Percentiles rank a stretch among this genome's conserved stretches.
phyloP scores from a whole-genome alignment of 2,888 invertebrate genomes.

The Pammene aurita region DNA sequence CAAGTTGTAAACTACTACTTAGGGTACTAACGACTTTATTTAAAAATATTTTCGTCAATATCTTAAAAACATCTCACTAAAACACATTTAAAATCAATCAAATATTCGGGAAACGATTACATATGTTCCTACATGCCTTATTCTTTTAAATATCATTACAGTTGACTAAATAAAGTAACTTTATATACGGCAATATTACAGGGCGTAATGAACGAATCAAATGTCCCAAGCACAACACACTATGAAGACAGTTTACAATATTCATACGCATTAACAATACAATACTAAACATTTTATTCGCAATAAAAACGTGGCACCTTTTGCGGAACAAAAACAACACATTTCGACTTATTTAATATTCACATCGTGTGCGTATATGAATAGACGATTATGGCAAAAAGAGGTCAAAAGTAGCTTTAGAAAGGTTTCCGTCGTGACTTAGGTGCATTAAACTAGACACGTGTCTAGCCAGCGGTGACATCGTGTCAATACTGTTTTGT shows the following conservation, averaged over 20 bases:
- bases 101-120: too few relatives aligned
- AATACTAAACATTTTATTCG: slow-evolving; percentile 33
- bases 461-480: slow-evolving; percentile 29
- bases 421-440: slow-evolving; percentile 39
- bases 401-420: slow-evolving; percentile 53
- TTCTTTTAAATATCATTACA: too few relatives aligned
- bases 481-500: slow-evolving; percentile 33
- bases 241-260: neutral
- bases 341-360: slow-evolving; percentile 57
- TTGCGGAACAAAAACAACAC: slow-evolving; percentile 47
- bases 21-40: too few relatives aligned
- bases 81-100: too few relatives aligned
- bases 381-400: slow-evolving; percentile 66
- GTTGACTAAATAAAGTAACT: too few relatives aligned
- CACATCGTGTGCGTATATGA: slow-evolving; percentile 59
- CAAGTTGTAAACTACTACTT: too few relatives aligned
- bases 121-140: too few relatives aligned
- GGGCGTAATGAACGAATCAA: neutral
- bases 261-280: slow-evolving; percentile 11
- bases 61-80: too few relatives aligned
- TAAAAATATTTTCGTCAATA: too few relatives aligned
- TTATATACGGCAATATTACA: too few relatives aligned
- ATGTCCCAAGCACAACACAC: neutral
- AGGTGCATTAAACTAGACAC: slow-evolving; percentile 36
- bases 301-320: slow-evolving; percentile 37